Evolutionary conservation across 2,113 vertebrate species (phyloP).

Genomic region (Raja brachyura): DNA sequence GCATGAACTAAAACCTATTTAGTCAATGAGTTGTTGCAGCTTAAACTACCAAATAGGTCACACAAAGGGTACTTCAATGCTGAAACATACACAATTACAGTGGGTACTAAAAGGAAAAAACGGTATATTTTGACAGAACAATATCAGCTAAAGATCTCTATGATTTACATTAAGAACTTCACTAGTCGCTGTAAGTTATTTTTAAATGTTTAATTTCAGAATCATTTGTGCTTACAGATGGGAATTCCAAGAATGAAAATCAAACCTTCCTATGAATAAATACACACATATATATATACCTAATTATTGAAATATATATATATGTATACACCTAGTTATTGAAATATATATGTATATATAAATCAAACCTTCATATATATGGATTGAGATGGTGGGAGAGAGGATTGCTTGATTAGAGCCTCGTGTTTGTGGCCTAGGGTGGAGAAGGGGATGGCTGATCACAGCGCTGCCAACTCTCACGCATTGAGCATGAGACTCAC

Average conservation of each 20-base stretch:
- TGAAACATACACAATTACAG: conserved; percentile 78
- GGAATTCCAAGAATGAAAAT: not conserved
- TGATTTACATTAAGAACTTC: not conserved
- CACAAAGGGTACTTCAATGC: conserved; percentile 79
- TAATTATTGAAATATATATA: too few species aligned
- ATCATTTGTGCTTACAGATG: not conserved
- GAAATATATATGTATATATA: too few species aligned
- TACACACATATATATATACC: not conserved
- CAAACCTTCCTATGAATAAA: not conserved
- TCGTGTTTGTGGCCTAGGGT: too few species aligned
- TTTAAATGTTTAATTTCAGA: not conserved
- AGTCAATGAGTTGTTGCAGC: conserved; percentile 78
- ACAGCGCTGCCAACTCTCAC: too few species aligned
- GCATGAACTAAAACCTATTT: conserved; percentile 78
- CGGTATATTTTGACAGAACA: not conserved
- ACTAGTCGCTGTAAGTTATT: not conserved
- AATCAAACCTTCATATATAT: too few species aligned
- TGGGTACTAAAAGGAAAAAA: conserved; percentile 40
- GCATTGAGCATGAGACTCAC: too few species aligned
- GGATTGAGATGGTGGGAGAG: too few species aligned
- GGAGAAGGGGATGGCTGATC: too few species aligned
- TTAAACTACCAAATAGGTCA: conserved; percentile 74
- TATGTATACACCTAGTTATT: too few species aligned
- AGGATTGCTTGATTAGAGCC: too few species aligned
- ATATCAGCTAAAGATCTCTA: not conserved